Evolutionary conservation across 2,888 invertebrate genomes (phyloP).

Genomic region (Hirtodrosophila histrioides): DNA sequence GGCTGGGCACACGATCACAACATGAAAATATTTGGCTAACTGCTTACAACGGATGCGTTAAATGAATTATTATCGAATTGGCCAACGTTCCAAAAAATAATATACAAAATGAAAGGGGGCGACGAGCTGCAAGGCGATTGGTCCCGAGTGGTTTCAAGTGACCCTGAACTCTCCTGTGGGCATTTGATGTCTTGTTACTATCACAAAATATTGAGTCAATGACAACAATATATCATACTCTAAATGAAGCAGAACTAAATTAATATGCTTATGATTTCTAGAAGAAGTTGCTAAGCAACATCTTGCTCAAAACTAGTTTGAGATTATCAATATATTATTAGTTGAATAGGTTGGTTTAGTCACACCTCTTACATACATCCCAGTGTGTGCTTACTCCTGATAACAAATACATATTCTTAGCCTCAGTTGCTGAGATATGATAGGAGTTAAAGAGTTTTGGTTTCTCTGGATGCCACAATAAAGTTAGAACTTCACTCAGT

Average conservation of each 20-base stretch:
- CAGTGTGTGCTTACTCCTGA: no score
- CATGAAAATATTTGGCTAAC: conserved; percentile 82
- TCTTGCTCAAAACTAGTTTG: no score
- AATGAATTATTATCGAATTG: conserved; percentile 76
- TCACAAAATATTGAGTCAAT: conserved; percentile 41
- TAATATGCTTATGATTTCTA: no score
- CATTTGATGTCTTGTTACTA: conserved; percentile 33
- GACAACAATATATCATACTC: conserved; percentile 6
- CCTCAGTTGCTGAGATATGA: no score
- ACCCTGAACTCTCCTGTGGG: conserved; percentile 25
- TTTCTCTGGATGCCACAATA: no score
- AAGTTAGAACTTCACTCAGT: no score
- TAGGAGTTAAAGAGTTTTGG: no score
- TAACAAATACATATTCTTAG: no score
- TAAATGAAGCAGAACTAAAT: not conserved
- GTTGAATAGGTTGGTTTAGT: no score
- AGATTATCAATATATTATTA: no score
- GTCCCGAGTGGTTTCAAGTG: conserved; percentile 32
- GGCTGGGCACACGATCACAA: conserved; percentile 81
- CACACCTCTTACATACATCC: no score
- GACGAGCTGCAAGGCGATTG: conserved; percentile 29
- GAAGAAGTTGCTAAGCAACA: no score
- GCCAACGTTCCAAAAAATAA: conserved; percentile 3
- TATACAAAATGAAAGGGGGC: not conserved
- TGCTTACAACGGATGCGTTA: conserved; percentile 63